Evolutionary conservation across 2,797 vertebrate species (phyloP).

Genomic region (Cygnus olor): DNA sequence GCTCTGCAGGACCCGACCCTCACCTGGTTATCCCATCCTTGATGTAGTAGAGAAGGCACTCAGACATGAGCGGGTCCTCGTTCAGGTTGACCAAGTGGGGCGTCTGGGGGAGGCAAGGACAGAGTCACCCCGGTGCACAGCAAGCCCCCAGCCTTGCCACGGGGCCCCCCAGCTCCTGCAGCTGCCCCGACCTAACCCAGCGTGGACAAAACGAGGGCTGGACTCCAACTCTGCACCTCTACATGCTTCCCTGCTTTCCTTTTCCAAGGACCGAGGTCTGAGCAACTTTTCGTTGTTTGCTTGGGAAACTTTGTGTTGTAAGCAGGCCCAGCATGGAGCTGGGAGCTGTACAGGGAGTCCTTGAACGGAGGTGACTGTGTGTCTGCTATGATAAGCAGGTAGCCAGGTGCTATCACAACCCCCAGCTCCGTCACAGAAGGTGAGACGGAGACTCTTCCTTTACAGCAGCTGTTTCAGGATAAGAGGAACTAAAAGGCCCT

Average conservation of each 20-base stretch:
- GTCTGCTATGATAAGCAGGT: background rate
- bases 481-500: background rate
- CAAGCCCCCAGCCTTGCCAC: background rate
- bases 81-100: constrained; percentile 98
- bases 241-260: background rate
- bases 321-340: background rate
- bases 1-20: background rate
- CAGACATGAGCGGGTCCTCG: constrained; percentile 97
- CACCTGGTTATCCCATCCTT: constrained; percentile 97
- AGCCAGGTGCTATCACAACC: background rate
- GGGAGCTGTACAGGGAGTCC: background rate
- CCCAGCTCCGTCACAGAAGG: rapidly evolving
- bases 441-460: background rate
- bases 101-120: constrained; percentile 79
- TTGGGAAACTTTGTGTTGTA: background rate
- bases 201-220: background rate
- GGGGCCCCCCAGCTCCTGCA: background rate
- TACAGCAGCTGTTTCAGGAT: background rate
- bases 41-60: constrained; percentile 98
- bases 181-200: background rate
- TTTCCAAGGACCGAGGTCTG: background rate
- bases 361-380: background rate
- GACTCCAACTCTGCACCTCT: background rate
- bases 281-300: background rate
- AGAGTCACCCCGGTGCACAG: background rate